phyloP scores from a whole-genome alignment of 2,113 vertebrate species.

The Lepisosteus oculatus region DNA sequence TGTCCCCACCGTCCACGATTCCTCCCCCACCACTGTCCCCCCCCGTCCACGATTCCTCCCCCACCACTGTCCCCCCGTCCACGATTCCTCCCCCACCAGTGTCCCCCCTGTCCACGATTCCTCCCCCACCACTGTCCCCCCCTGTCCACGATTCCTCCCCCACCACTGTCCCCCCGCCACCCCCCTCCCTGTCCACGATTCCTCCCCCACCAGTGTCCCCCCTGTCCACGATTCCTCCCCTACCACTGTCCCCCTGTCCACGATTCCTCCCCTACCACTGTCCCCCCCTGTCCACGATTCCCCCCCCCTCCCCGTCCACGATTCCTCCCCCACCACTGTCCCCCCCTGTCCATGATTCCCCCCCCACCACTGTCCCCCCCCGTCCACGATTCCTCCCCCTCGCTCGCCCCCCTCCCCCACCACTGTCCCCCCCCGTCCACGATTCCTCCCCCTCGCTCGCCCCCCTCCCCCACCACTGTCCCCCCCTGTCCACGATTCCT shows the following conservation, averaged over 20 bases:
- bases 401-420: background rate
- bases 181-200: background rate
- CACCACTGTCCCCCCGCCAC: background rate
- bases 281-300: background rate
- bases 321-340: background rate
- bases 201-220: too few species aligned
- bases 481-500: background rate
- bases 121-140: too few species aligned
- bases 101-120: background rate
- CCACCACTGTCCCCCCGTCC: too few species aligned
- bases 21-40: background rate
- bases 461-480: background rate
- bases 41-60: background rate
- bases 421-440: background rate
- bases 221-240: background rate
- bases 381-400: too few species aligned
- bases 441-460: too few species aligned
- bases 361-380: background rate
- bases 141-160: background rate
- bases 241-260: background rate
- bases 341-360: too few species aligned
- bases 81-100: background rate
- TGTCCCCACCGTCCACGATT: background rate
- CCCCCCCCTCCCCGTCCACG: background rate
- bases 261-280: too few species aligned